A percentile compares a stretch with the other conserved stretches of the same genome.
These are phyloP conservation scores for Alligator mississippiensis DNA, from an alignment of 2,113 vertebrate species.

Conservation along the genomic window DNA sequence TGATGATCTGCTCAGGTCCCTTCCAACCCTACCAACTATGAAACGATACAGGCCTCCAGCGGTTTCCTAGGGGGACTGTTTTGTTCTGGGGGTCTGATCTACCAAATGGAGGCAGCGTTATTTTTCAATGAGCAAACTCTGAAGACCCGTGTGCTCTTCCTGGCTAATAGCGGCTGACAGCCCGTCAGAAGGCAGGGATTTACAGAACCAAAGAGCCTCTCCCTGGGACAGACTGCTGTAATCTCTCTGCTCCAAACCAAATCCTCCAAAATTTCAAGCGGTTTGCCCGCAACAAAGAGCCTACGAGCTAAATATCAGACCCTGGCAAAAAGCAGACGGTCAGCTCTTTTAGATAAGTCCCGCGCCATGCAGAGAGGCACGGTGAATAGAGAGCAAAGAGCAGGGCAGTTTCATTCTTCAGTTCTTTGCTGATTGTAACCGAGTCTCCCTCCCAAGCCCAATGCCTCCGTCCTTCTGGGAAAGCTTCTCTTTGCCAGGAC, in stretches of 20 bases:
- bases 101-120: background rate
- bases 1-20: too few relatives aligned
- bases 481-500: background rate
- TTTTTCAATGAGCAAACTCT: background rate
- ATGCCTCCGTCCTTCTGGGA: background rate
- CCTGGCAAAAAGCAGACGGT: background rate
- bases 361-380: fast-evolving
- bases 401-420: background rate
- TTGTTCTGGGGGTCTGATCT: background rate
- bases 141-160: background rate
- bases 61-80: background rate
- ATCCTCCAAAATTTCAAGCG: background rate
- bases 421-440: background rate
- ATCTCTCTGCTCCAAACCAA: fast-evolving
- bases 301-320: background rate
- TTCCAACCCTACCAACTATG: too few relatives aligned
- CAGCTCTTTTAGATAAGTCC: background rate
- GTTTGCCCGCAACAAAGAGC: background rate
- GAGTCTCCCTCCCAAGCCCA: background rate
- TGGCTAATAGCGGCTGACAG: background rate
- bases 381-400: background rate
- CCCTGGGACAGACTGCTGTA: fast-evolving
- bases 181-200: fast-evolving
- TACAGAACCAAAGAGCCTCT: background rate
- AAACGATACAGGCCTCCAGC: background rate